phyloP scores from a whole-genome alignment of 2,888 invertebrate genomes.

The Mythimna lalbum region DNA sequence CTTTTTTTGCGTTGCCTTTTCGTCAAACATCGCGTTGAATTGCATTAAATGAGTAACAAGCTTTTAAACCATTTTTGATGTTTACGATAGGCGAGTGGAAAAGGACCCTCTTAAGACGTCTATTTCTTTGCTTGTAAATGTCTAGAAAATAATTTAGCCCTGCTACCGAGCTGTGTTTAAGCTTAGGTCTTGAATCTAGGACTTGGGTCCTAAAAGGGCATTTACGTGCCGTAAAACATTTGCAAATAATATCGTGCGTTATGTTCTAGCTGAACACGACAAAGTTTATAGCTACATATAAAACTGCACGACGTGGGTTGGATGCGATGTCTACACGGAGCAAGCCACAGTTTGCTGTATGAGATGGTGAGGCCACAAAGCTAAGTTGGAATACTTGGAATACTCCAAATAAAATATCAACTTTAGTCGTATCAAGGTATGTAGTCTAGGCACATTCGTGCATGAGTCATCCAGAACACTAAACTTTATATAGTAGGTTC shows the following conservation, averaged over 20 bases:
- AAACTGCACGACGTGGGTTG: slow-evolving; percentile 58
- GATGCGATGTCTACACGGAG: slow-evolving; percentile 39
- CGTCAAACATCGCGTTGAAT: too few relatives aligned
- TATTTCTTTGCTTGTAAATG: slow-evolving; percentile 21
- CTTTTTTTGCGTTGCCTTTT: too few relatives aligned
- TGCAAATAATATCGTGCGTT: slow-evolving; percentile 53
- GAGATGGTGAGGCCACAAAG: slow-evolving; percentile 26
- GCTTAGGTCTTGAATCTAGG: background rate
- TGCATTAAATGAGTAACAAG: too few relatives aligned
- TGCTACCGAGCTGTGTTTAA: slow-evolving; percentile 35
- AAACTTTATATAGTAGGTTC: slow-evolving; percentile 67
- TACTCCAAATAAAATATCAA: slow-evolving; percentile 58
- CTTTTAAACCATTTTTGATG: too few relatives aligned
- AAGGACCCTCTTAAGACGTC: too few relatives aligned
- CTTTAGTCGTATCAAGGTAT: slow-evolving; percentile 36
- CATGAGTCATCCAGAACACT: slow-evolving; percentile 58
- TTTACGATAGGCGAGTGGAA: too few relatives aligned
- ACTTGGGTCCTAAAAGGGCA: slow-evolving; percentile 24
- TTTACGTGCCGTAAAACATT: slow-evolving; percentile 53
- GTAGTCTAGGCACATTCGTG: slow-evolving; percentile 40
- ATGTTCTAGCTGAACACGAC: slow-evolving; percentile 49
- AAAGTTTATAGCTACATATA: slow-evolving; percentile 57
- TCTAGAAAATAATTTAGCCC: slow-evolving; percentile 19
- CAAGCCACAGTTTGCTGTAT: slow-evolving; percentile 27
- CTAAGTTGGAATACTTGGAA: slow-evolving; percentile 24